These are phyloP conservation scores for Scolanthus callimorphus DNA, from an alignment of 92 coral and sea anemone genomes.

Conservation along the genomic window DNA sequence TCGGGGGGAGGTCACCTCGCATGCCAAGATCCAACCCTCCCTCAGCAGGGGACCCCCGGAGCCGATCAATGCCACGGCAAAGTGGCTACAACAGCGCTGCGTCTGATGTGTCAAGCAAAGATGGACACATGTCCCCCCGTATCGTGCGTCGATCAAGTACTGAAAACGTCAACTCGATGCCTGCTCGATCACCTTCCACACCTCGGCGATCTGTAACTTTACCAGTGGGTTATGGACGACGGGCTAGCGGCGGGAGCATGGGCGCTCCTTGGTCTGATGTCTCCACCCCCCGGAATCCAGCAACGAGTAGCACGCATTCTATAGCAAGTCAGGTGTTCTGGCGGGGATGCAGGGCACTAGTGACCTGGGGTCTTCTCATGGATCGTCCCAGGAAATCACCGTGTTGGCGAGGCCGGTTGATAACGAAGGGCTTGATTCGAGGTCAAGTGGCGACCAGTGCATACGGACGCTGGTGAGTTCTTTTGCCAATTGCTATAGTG, in stretches of 20 bases:
- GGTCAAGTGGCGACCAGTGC: constrained; percentile 82
- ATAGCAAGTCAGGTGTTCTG: constrained; percentile 71
- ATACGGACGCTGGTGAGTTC: constrained; percentile 83
- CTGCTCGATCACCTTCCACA: constrained; percentile 48
- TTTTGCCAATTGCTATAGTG: too few species aligned
- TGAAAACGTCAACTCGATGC: constrained; percentile 48
- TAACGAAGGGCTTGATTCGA: constrained; percentile 56
- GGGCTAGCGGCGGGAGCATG: constrained; percentile 51
- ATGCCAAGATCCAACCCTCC: constrained; percentile 65
- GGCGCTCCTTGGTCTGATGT: constrained; percentile 61
- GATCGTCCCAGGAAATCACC: constrained; percentile 89
- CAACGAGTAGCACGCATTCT: constrained; percentile 72
- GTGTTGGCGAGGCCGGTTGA: constrained; percentile 76
- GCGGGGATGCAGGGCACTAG: constrained; percentile 80
- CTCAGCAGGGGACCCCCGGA: constrained; percentile 29
- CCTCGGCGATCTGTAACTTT: constrained; percentile 50
- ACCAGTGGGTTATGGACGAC: constrained; percentile 34
- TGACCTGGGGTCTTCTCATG: constrained; percentile 93
- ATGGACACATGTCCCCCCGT: constrained; percentile 67
- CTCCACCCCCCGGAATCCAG: constrained; percentile 60
- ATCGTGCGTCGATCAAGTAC: constrained; percentile 76
- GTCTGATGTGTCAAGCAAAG: constrained; percentile 50
- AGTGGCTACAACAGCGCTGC: constrained; percentile 44
- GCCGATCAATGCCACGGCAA: constrained; percentile 50
- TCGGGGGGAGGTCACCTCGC: constrained; percentile 59